Evolutionary conservation across 53 echinoderm and acorn worm species (phyloP).

Genomic region (Actinopyga echinites): DNA sequence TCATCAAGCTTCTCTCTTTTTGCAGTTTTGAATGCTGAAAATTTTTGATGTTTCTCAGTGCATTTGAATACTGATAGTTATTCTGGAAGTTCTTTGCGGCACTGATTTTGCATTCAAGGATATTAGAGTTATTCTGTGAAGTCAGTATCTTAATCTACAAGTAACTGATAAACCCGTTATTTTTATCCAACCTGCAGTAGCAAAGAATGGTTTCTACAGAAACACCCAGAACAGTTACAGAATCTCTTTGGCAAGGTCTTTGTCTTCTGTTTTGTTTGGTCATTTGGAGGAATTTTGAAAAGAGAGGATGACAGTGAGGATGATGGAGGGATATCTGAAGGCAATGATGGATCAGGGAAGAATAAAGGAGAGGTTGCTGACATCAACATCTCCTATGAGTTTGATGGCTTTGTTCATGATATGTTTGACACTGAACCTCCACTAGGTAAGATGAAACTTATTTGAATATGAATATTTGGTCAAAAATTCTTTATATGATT

Average conservation of each 20-base stretch:
- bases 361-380: slow-evolving; percentile 59
- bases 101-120: too few relatives aligned
- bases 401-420: slow-evolving; percentile 95
- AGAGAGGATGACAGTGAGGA: slow-evolving; percentile 96
- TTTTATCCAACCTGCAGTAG: slow-evolving; percentile 45
- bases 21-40: too few relatives aligned
- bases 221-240: slow-evolving; percentile 80
- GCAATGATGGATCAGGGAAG: slow-evolving; percentile 45
- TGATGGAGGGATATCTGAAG: slow-evolving; percentile 82
- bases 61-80: too few relatives aligned
- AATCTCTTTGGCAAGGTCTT: slow-evolving; percentile 92
- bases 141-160: neutral
- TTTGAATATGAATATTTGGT: too few relatives aligned
- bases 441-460: slow-evolving; percentile 64
- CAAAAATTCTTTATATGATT: too few relatives aligned
- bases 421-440: slow-evolving; percentile 98
- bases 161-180: neutral
- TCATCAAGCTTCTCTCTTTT: too few relatives aligned
- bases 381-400: slow-evolving; percentile 90
- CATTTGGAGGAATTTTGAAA: slow-evolving; percentile 87
- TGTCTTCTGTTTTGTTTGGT: slow-evolving; percentile 98
- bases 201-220: slow-evolving; percentile 91
- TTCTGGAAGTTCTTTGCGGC: neutral
- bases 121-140: too few relatives aligned
- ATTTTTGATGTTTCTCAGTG: too few relatives aligned